Evolutionary conservation across 2,797 vertebrate genomes (phyloP), one percentile per base, ranked within the genome.

Genomic region (Amphiprion clarkii): DNA sequence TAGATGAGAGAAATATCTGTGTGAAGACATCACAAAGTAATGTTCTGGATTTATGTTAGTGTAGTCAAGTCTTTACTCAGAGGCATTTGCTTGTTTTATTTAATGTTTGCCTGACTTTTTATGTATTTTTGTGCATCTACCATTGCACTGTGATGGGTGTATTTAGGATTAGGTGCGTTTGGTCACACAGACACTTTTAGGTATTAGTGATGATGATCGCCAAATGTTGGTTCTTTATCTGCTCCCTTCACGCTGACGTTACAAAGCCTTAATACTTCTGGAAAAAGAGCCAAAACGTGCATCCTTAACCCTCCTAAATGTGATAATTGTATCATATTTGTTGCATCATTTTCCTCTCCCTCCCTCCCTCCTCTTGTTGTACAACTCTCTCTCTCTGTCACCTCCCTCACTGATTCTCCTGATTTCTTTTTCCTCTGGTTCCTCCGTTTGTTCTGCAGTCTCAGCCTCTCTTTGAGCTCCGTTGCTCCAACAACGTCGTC

Each of bases 401-500:
- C 46, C 27, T 44, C 13, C 25, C 46, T 44, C 25, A 39, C 13
- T 46, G 6, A 46, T 31, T 53, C n/a, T 49, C 9, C 14, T 44
- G n/a, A 10, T 51, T 25, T 51, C 51, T 11, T 6, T 29, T 48
- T 29, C 11, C 6, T 60, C 36, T n/a, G 14, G 25, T 0, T 66
- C 23, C 12, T 66, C 3, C 8, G 27, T 72, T 36, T 84, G 23
- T 62, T 69, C 10, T 71, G 12, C 76, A 94, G 93, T 80, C 80
- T 23, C 93, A 94, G 92, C 97, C 97, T 0, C 94, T 97, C 42
- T 98, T 98, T 14, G 97, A 98, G 90, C 96, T 98, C 14, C 96
- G 97, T 44, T 98, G 97, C 90, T 98, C 97, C 89, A 98, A 97
- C 92, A 98, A 98, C 0, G 95, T 97, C 58, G 95, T 97, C 21